A percentile compares a stretch with the other conserved stretches of the same genome.
Evolutionary conservation across 2,888 invertebrate genomes (phyloP).

Genomic region (Dinocampus coccinellae): DNA sequence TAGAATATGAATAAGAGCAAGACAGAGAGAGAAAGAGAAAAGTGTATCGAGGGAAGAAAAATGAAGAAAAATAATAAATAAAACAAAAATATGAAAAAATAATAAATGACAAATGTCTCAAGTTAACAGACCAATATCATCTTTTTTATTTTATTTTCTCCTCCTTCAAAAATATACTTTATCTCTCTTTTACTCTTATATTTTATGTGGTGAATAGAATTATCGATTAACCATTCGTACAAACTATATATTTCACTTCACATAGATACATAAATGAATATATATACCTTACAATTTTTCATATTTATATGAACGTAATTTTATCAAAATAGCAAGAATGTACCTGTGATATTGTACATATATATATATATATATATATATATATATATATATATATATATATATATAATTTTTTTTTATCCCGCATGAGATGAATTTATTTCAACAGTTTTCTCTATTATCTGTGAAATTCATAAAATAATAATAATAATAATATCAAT

Average conservation of each 20-base stretch:
- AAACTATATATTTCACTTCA: background rate
- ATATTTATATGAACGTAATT: constrained; percentile 9
- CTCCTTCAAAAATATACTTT: no score
- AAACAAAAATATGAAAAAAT: background rate
- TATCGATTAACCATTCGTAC: constrained; percentile 22
- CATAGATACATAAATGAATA: background rate
- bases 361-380: no score
- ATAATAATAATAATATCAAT: no score
- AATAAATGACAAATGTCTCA: constrained; percentile 3
- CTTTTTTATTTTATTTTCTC: no score
- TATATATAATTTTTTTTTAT: no score
- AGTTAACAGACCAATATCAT: constrained; percentile 5
- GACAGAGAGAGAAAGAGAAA: no score
- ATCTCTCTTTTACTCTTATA: no score
- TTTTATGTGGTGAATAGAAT: background rate
- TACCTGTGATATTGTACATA: background rate
- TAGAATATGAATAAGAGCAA: background rate
- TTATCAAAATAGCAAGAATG: constrained; percentile 14
- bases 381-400: no score
- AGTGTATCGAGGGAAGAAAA: no score
- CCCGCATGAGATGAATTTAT: background rate
- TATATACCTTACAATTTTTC: background rate
- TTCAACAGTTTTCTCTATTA: background rate
- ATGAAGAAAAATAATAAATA: background rate
- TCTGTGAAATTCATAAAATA: background rate